Evolutionary conservation across 2,888 invertebrate genomes (phyloP), one percentile per base, ranked within the genome.

Genomic region (Microplitis manilae): DNA sequence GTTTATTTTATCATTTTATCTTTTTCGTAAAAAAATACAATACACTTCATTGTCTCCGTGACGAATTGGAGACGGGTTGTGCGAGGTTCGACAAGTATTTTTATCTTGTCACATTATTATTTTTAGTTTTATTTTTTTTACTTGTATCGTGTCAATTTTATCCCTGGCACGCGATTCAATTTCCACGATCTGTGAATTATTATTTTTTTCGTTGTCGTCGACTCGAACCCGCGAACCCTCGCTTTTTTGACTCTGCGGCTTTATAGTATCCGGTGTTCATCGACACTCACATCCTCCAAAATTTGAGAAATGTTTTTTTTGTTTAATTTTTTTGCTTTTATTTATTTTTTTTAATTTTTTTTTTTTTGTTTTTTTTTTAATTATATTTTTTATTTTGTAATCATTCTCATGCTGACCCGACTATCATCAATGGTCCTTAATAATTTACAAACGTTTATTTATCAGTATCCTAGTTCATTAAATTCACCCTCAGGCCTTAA

Each of bases 351-450:
- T 73, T 38, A 77, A 50, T 68, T 77, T 77, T 67, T 77, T 75
- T 39, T 75, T 74, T 71, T 74, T 73, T 77, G 75, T 77, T 71
- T 74, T 74, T 73, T 77, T 76, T 77, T 71, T 74, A 13, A 13
- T 50, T 50, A 5, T 13, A 13, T 50, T 50, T 50, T 13, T 8
- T 50, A 50, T 50, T 50, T 50, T 50, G 50, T 50, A 50, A 50
- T 50, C 50, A 50, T 50, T 50, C 50, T 13, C 50, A 50, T 50
- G 50, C 50, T 50, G 50, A 50, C 50, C 50, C 50, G 50, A 50
- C 50, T 13, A 77, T 77, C 64, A 73, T 60, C 73, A 50, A 67
- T 79, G 68, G 68, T 76, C 77, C 69, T 40, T 30, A 67, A 59
- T 64, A 72, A 72, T 76, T 72, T 76, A 76, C 72, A 76, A 76